A percentile compares a stretch with the other conserved stretches of the same genome.
phyloP scores from a whole-genome alignment of 2,797 vertebrate species.

The Hippocampus kuda region DNA sequence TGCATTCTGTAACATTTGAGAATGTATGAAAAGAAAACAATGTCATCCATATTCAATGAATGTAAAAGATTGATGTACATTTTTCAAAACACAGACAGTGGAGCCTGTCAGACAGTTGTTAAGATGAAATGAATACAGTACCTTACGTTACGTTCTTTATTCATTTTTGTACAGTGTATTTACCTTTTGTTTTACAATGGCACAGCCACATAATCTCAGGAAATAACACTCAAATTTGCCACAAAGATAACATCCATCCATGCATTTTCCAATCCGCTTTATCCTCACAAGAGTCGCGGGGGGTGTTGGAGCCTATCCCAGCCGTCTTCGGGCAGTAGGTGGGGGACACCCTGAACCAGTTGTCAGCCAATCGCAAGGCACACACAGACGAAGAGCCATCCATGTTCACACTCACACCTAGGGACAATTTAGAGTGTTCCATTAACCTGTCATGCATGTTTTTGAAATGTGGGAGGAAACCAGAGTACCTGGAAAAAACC shows the following conservation, averaged over 20 bases:
- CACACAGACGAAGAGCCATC: too few relatives aligned
- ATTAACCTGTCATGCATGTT: too few relatives aligned
- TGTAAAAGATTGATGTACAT: conserved; percentile 1
- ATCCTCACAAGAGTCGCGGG: too few relatives aligned
- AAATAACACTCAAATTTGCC: neutral
- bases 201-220: neutral
- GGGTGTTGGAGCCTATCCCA: too few relatives aligned
- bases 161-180: neutral
- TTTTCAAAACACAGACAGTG: neutral
- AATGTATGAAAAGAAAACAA: conserved; percentile 3
- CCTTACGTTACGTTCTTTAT: neutral
- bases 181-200: neutral
- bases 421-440: too few relatives aligned
- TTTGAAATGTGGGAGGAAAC: too few relatives aligned
- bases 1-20: conserved; percentile 6
- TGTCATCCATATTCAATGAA: conserved; percentile 5
- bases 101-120: neutral
- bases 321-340: too few relatives aligned
- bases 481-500: too few relatives aligned
- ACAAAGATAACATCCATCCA: neutral
- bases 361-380: too few relatives aligned
- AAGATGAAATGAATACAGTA: neutral
- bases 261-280: too few relatives aligned
- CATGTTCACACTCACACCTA: too few relatives aligned
- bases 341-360: too few relatives aligned